These are phyloP conservation scores for Ctenoplectra terminalis DNA, from an alignment of 1,140 invertebrate genomes.

Conservation along the genomic window DNA sequence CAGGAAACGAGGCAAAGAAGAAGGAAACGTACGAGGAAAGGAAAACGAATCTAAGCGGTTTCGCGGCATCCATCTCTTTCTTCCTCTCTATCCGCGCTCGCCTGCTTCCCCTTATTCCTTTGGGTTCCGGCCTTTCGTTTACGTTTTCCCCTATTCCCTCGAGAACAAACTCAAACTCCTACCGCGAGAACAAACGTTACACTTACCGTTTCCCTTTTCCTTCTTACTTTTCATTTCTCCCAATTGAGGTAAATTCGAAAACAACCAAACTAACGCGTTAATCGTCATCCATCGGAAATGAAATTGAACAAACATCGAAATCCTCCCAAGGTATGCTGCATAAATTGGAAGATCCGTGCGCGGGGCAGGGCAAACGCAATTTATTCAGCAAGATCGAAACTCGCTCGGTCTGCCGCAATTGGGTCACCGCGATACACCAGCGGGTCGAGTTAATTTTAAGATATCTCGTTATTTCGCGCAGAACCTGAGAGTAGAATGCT, in stretches of 20 bases:
- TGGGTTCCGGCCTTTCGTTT: neutral
- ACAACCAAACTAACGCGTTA: too few relatives aligned
- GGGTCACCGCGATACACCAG: constrained; percentile 25
- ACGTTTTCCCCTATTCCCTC: neutral
- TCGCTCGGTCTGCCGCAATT: constrained; percentile 39
- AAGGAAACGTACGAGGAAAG: constrained; percentile 27
- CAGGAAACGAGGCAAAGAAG: constrained; percentile 2
- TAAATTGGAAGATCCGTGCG: constrained; percentile 3
- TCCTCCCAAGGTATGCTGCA: too few relatives aligned
- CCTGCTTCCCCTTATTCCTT: constrained; percentile 14
- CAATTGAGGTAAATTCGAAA: too few relatives aligned
- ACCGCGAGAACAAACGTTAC: neutral
- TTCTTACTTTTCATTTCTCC: constrained; percentile 4
- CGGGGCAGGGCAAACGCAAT: constrained; percentile 35
- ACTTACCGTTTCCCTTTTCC: neutral
- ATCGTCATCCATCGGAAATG: too few relatives aligned
- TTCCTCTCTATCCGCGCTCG: constrained; percentile 27
- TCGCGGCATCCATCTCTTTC: neutral
- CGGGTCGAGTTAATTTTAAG: constrained; percentile 37
- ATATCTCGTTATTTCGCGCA: neutral
- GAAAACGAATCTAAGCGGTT: constrained; percentile 43
- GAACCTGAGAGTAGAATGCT: neutral
- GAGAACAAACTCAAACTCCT: too few relatives aligned
- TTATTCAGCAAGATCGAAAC: constrained; percentile 50
- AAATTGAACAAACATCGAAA: too few relatives aligned